These are phyloP conservation scores for Craniophora ligustri DNA, from an alignment of 2,888 invertebrate genomes.

Conservation along the genomic window DNA sequence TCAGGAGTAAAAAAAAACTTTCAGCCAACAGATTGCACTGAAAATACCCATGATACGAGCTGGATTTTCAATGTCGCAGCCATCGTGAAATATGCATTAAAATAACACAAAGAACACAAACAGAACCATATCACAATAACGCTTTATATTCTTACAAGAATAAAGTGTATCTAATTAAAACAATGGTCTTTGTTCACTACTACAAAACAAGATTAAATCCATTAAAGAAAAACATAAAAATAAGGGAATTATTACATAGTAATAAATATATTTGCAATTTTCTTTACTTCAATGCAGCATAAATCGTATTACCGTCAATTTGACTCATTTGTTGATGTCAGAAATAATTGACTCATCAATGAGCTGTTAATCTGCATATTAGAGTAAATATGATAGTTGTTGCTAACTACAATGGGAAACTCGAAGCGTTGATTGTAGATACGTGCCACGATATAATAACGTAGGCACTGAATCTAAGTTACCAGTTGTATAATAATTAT, in stretches of 20 bases:
- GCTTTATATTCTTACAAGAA: constrained; percentile 12
- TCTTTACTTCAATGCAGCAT: constrained; percentile 3
- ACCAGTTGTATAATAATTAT: constrained; percentile 37
- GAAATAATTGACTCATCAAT: constrained; percentile 11
- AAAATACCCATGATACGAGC: constrained; percentile 27
- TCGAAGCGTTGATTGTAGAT: constrained; percentile 14
- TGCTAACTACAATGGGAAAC: constrained; percentile 19
- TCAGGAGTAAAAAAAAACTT: constrained; percentile 4
- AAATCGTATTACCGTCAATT: constrained; percentile 8
- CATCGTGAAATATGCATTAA: constrained; percentile 1
- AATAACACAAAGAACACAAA: constrained; percentile 24
- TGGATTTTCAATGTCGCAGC: constrained; percentile 27
- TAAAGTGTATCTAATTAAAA: constrained; percentile 15
- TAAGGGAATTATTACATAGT: not conserved
- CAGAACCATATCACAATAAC: constrained; percentile 5
- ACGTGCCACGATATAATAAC: constrained; percentile 8
- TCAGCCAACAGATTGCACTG: constrained; percentile 2
- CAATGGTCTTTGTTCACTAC: constrained; percentile 11
- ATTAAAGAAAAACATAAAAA: constrained; percentile 13
- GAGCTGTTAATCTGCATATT: constrained; percentile 20
- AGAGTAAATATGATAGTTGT: constrained; percentile 23
- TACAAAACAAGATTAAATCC: not conserved
- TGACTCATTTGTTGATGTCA: constrained; percentile 26
- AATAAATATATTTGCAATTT: constrained; percentile 5
- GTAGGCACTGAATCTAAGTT: not conserved